A percentile compares a stretch with the other conserved stretches of the same genome.
phyloP scores from a whole-genome alignment of 1,140 invertebrate genomes.

The Drosophila trapezifrons region DNA sequence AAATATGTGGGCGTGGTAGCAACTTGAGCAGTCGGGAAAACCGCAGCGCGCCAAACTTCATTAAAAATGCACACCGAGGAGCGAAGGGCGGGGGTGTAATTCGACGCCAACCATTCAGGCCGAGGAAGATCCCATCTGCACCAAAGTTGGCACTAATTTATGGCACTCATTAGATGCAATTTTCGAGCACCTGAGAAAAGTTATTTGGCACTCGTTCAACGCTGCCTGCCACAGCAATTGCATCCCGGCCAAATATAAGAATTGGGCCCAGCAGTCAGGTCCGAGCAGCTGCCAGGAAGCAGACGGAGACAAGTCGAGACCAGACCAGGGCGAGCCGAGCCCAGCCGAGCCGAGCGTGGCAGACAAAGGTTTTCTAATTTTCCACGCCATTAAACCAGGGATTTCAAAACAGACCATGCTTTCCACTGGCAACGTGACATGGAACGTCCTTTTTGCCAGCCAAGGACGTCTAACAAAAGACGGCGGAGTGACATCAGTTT shows the following conservation, averaged over 20 bases:
- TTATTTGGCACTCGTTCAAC: slow-evolving; percentile 51
- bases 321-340: slow-evolving; percentile 2
- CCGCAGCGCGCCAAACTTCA: slow-evolving; percentile 15
- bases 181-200: slow-evolving; percentile 62
- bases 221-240: slow-evolving; percentile 42
- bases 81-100: background rate
- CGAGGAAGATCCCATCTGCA: slow-evolving; percentile 12
- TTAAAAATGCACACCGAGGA: slow-evolving; percentile 12
- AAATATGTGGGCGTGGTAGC: slow-evolving; percentile 58
- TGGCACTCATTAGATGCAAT: slow-evolving; percentile 70
- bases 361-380: slow-evolving; percentile 74
- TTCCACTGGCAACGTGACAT: slow-evolving; percentile 35
- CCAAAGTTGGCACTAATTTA: slow-evolving; percentile 57
- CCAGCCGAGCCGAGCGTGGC: slow-evolving; percentile 10
- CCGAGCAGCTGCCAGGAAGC: slow-evolving; percentile 55
- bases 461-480: slow-evolving; percentile 6
- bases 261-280: slow-evolving; percentile 54
- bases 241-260: slow-evolving; percentile 21
- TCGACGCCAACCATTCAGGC: slow-evolving; percentile 8
- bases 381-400: slow-evolving; percentile 73
- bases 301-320: slow-evolving; percentile 12
- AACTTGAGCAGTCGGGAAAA: slow-evolving; percentile 10
- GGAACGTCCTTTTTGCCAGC: slow-evolving; percentile 17
- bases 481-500: slow-evolving; percentile 7
- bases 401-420: slow-evolving; percentile 66